phyloP scores from a whole-genome alignment of 2,888 invertebrate species.

The Brachyptera putata region DNA sequence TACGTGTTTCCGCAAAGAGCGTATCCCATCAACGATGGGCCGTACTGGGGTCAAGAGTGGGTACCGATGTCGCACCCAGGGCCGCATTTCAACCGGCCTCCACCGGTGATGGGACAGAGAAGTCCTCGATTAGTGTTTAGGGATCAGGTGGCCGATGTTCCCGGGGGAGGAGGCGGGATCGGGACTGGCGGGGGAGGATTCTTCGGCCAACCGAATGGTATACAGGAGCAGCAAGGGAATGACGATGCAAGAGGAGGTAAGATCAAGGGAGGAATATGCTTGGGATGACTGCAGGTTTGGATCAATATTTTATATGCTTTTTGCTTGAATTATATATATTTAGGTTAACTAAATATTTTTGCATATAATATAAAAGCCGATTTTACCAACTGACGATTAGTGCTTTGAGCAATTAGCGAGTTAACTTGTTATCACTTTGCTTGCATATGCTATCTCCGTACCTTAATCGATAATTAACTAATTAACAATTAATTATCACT shows the following conservation, averaged over 20 bases:
- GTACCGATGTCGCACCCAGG: conserved; percentile 8
- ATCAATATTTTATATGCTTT: background rate
- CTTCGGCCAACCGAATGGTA: conserved; percentile 25
- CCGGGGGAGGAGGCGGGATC: conserved; percentile 19
- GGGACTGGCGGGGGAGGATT: conserved; percentile 9
- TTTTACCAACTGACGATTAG: no score
- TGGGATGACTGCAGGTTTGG: background rate
- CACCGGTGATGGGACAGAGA: conserved; percentile 29
- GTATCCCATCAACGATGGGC: background rate
- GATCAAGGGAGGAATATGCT: background rate
- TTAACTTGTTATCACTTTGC: no score
- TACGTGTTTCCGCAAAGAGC: background rate
- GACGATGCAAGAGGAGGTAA: conserved; percentile 36
- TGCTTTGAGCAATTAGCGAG: no score
- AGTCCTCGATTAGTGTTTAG: conserved; percentile 34
- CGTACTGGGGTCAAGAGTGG: conserved; percentile 8
- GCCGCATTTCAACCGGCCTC: conserved; percentile 13
- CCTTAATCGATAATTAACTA: no score
- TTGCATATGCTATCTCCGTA: no score
- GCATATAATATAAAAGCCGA: no score
- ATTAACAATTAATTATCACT: no score
- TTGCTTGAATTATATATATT: background rate
- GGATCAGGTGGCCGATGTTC: conserved; percentile 30
- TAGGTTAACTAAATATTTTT: no score
- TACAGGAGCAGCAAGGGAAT: conserved; percentile 29